These are phyloP conservation scores for Belonocnema kinseyi DNA, from an alignment of 1,140 invertebrate genomes.

Conservation along the genomic window DNA sequence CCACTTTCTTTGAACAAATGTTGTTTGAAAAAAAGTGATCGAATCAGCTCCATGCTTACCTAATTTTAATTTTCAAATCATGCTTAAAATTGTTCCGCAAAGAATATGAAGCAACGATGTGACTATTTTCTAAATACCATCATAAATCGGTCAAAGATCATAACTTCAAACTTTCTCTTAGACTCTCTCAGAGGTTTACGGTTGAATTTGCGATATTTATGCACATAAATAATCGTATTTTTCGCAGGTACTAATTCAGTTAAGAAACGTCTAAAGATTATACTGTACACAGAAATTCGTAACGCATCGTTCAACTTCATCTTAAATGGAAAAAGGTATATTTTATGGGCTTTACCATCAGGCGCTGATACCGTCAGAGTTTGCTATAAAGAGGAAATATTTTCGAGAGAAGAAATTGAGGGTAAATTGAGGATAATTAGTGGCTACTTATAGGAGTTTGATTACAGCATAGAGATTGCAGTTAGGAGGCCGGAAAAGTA, in stretches of 20 bases:
- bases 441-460: neutral
- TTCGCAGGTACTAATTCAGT: constrained; percentile 3
- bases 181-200: neutral
- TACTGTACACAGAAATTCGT: neutral
- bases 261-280: neutral
- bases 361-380: neutral
- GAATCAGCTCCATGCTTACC: too few relatives aligned
- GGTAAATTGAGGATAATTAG: constrained; percentile 21
- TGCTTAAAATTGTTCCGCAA: too few relatives aligned
- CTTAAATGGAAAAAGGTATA: neutral
- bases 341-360: neutral
- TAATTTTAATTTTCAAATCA: too few relatives aligned
- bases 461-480: neutral
- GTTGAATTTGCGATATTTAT: constrained; percentile 11
- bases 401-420: constrained; percentile 4
- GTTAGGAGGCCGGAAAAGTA: constrained; percentile 1
- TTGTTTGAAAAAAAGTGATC: too few relatives aligned
- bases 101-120: too few relatives aligned
- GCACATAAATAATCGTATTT: constrained; percentile 11
- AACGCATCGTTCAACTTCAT: constrained; percentile 2
- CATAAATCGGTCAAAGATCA: constrained; percentile 19
- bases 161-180: constrained; percentile 9
- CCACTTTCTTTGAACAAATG: too few relatives aligned
- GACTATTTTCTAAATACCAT: neutral
- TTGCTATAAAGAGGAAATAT: neutral